phyloP scores from a whole-genome alignment of 2,888 invertebrate species.

The Calameuta idolon region DNA sequence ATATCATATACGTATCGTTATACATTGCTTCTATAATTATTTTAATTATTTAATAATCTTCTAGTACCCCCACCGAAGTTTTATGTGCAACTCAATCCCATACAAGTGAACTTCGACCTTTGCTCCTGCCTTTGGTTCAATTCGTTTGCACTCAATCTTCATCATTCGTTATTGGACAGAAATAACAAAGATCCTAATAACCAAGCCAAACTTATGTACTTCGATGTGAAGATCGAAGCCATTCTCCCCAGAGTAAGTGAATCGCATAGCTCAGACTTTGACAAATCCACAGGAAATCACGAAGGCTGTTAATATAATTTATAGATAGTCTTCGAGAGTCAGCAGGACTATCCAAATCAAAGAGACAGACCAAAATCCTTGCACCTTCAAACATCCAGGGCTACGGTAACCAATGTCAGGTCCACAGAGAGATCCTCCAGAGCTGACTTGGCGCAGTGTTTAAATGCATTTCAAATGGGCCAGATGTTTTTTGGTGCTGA shows the following conservation, averaged over 20 bases:
- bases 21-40: background rate
- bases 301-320: constrained; percentile 34
- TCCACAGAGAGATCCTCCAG: constrained; percentile 76
- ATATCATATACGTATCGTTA: background rate
- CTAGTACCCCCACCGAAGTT: constrained; percentile 94
- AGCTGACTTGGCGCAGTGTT: constrained; percentile 83
- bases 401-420: constrained; percentile 78
- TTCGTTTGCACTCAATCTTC: constrained; percentile 90
- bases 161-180: constrained; percentile 76
- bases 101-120: constrained; percentile 88
- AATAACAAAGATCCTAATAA: constrained; percentile 46
- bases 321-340: constrained; percentile 83
- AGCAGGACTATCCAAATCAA: constrained; percentile 81
- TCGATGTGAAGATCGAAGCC: constrained; percentile 91
- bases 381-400: constrained; percentile 85
- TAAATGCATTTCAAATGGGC: constrained; percentile 82
- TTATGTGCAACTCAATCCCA: constrained; percentile 91
- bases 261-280: background rate
- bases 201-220: constrained; percentile 71
- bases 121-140: constrained; percentile 94
- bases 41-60: constrained; percentile 45
- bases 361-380: constrained; percentile 89
- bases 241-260: constrained; percentile 88
- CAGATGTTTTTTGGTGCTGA: constrained; percentile 81
- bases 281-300: background rate